Evolutionary conservation across 2,888 invertebrate species (phyloP), one percentile per base, ranked within the genome.

Genomic region (Mallateleia sp.): DNA sequence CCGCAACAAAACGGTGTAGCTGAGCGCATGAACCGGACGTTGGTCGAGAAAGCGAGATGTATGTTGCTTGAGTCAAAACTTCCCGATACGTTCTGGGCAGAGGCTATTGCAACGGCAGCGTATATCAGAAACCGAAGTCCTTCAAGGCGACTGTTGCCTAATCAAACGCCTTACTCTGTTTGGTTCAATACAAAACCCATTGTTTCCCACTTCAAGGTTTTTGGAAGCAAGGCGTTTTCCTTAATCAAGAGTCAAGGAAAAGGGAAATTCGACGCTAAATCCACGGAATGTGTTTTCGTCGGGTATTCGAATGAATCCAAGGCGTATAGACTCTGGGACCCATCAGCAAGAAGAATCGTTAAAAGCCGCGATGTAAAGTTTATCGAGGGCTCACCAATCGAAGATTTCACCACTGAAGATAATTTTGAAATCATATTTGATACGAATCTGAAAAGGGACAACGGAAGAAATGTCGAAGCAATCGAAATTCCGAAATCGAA

Each of bases 21-120:
- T 7, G 87, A 91, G 67, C 62, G 88, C 6, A 85, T 81, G 45
- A 91, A 91, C 72, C 62, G 90, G 9, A 91, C 91, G 7, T 64
- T 91, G 8, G 62, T 90, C 3, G 90, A 91, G 15, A 91, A 87
- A 81, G 90, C 91, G 20, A 83, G 91, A 74, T 90, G 88, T 52
- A 47, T 89, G 66, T 28, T 92, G 32, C 34, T 89, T 4, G 86
- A 91, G 34, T 83, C 91, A 8, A 74, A 79, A 15, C 69, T 92
- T 24, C 81, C 89, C 7, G 42, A 62, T 56, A 32, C 60, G n/a
- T 90, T 92, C 66, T 92, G n/a, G n/a, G 92, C 90, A 18, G 90
- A 92, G 80, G 89, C 90, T 54, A 77, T 89, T 9, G 77, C 78
- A 14, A 89, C 91, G 24, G 89, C 91, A 14, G 78, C 62, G 2